Evolutionary conservation across 35 echinoderm and acorn worm species (phyloP).

Genomic region (Lytechinus pictus): DNA sequence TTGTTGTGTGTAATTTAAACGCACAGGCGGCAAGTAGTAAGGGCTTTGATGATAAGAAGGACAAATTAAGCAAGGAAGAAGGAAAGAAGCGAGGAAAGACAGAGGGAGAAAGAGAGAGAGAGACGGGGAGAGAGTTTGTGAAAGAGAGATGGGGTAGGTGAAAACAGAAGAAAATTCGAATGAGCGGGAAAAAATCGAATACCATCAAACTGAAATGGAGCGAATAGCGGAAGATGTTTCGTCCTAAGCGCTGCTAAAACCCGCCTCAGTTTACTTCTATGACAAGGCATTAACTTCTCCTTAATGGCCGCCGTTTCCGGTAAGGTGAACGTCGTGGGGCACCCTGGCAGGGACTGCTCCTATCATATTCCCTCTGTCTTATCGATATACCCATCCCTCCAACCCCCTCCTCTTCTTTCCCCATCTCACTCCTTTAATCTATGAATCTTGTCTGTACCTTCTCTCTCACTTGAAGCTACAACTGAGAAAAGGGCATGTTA

Average conservation of each 20-base stretch:
- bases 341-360: background rate
- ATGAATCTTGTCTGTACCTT: background rate
- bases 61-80: background rate
- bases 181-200: slow-evolving; percentile 52
- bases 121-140: background rate
- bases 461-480: background rate
- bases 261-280: slow-evolving; percentile 46
- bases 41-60: background rate
- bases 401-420: background rate
- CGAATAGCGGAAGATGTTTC: slow-evolving; percentile 52
- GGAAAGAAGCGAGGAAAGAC: background rate
- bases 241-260: slow-evolving; percentile 51
- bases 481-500: slow-evolving; percentile 19
- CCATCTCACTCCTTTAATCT: background rate
- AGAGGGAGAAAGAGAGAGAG: background rate
- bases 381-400: background rate
- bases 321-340: background rate
- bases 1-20: background rate
- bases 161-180: slow-evolving; percentile 49
- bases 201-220: slow-evolving; percentile 56
- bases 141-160: background rate
- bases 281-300: slow-evolving; percentile 52
- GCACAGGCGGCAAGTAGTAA: background rate
- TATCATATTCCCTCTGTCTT: slow-evolving; percentile 30
- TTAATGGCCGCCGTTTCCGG: slow-evolving; percentile 56